Evolutionary conservation across 2,113 vertebrate species (phyloP).

Genomic region (Asarcornis scutulata): DNA sequence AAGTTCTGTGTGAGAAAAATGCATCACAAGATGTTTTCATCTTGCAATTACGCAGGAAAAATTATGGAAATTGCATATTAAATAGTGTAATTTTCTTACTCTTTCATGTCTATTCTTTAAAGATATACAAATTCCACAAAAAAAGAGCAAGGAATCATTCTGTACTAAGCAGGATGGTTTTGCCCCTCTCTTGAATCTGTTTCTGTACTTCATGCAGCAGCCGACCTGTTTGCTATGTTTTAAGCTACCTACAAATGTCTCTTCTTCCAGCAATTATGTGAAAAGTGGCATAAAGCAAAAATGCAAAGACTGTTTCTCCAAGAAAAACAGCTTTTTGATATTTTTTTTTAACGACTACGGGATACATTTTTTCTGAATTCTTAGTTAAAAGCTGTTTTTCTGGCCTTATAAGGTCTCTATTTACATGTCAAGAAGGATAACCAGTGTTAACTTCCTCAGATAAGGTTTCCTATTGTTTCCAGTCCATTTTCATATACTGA

Average conservation of each 20-base stretch:
- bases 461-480: constrained; percentile 62
- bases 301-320: not conserved
- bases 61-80: not conserved
- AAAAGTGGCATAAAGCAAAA: not conserved
- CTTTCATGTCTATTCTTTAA: not conserved
- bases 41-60: not conserved
- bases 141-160: not conserved
- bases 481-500: constrained; percentile 31
- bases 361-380: not conserved
- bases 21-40: not conserved
- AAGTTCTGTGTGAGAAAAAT: not conserved
- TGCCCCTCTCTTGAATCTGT: not conserved
- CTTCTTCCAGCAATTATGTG: not conserved
- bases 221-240: not conserved
- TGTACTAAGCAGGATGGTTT: not conserved
- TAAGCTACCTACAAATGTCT: not conserved
- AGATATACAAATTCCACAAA: not conserved
- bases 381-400: not conserved
- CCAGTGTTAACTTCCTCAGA: constrained; percentile 51
- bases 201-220: not conserved
- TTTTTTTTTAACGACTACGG: not conserved
- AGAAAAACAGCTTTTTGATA: not conserved
- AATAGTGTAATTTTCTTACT: not conserved
- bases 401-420: not conserved
- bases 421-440: not conserved